Conservation (phyloP, 2,797 vertebrate genomes). For the Yasuhikotakia modesta region DNA sequence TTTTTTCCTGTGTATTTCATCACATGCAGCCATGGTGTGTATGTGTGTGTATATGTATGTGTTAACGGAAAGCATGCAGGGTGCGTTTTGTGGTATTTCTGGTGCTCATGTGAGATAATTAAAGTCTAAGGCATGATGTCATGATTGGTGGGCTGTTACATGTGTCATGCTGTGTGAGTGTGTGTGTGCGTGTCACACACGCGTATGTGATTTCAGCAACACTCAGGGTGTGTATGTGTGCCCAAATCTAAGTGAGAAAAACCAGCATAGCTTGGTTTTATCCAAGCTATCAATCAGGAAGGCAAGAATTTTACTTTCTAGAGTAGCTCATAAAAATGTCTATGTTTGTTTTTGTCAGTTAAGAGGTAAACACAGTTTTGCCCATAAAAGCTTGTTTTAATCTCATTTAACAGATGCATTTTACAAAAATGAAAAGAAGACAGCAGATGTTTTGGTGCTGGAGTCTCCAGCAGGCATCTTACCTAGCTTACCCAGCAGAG, state of each 20-base stretch:
- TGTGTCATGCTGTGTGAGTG: slow-evolving; percentile 13
- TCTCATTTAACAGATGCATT: neutral
- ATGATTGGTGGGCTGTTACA: slow-evolving; percentile 34
- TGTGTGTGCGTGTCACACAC: slow-evolving; percentile 38
- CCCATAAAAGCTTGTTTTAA: neutral
- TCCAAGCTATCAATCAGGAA: slow-evolving; percentile 1
- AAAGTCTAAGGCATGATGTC: slow-evolving; percentile 57
- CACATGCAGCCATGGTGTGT: slow-evolving; percentile 52
- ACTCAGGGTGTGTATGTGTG: neutral
- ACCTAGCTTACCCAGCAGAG: slow-evolving; percentile 23
- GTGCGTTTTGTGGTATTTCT: slow-evolving; percentile 56
- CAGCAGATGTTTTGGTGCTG: neutral
- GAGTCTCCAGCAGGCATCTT: neutral
- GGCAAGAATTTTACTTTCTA: neutral
- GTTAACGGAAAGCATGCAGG: slow-evolving; percentile 42
- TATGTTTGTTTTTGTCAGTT: slow-evolving; percentile 3
- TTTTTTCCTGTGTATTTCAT: slow-evolving; percentile 63
- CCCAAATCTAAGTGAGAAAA: neutral
- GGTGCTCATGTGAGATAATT: slow-evolving; percentile 63
- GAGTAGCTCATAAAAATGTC: slow-evolving; percentile 5
- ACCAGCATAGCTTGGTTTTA: slow-evolving; percentile 16
- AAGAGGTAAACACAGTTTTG: neutral
- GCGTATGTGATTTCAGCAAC: slow-evolving; percentile 34
- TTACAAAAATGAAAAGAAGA: neutral
- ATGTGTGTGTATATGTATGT: slow-evolving; percentile 54